Evolutionary conservation across 2,113 vertebrate species (phyloP), one percentile per base, ranked within the genome.

Genomic region (Epinephelus fuscoguttatus): DNA sequence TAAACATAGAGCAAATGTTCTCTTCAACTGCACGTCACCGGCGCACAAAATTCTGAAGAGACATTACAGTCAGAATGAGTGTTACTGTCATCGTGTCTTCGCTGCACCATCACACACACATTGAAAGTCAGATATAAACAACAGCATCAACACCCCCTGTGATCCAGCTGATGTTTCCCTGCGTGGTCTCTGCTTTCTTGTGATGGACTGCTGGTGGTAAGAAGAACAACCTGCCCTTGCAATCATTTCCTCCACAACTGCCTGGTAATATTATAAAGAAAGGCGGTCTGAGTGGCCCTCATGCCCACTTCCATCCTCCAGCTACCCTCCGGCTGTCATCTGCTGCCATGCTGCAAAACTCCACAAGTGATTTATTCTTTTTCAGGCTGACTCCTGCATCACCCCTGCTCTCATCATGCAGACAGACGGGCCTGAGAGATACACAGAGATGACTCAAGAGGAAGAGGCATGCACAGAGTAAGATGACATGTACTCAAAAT

Each of bases 321-420:
- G 45, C 85, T 87, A 52, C 81, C 89, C 89, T 90, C 70, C 9
- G 66, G 84, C 90, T 88, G 80, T 91, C 81, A 78, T 86, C 71
- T 87, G 85, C 84, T 87, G 82, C 86, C 70, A 78, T 59, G 45
- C 70, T 75, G 88, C 66, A 86, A 86, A 89, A 77, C 87, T 45
- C 83, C 70, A 81, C 72, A 62, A 88, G 82, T 90, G 86, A 88
- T 90, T 91, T 80, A 77, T 85, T 87, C 66, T 78, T 45, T 90
- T 75, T 78, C 69, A 70, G 62, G 66, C 70, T 81, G 80, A 87
- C 59, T 87, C 67, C 52, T 73, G 80, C 75, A 67, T 90, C 83
- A 82, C 81, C 81, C 53, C 68, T 69, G 75, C 69, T 80, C 79
- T 83, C 61, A n/a, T 90, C 75, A 67, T 37, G 71, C 52, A 75